Evolutionary conservation across 2,113 vertebrate genomes (phyloP).

Genomic region (Crypturellus undulatus): DNA sequence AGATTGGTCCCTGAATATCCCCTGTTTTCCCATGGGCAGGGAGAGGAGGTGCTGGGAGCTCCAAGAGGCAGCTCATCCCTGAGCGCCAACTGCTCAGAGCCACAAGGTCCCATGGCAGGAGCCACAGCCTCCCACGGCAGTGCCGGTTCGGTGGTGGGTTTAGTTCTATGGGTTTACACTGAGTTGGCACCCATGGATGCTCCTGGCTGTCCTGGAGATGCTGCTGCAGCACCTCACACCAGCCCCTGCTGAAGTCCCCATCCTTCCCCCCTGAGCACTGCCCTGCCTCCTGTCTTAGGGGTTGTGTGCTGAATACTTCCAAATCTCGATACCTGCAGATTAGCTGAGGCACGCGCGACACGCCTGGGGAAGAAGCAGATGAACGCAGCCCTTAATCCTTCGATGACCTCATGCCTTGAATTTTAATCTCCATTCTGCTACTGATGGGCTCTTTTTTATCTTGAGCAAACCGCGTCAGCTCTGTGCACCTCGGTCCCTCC

Average conservation of each 20-base stretch:
- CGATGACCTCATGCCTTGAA: conserved; percentile 44
- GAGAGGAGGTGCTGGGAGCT: background rate
- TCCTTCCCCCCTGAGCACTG: background rate
- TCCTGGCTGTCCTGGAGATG: background rate
- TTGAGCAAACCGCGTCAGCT: conserved; percentile 24
- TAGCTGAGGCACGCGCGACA: conserved; percentile 2
- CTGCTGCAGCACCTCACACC: background rate
- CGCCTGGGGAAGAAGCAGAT: conserved; percentile 41
- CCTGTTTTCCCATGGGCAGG: background rate
- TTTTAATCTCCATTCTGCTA: conserved; percentile 44
- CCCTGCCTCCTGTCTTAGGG: background rate
- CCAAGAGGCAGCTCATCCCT: background rate
- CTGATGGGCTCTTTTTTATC: conserved; percentile 46
- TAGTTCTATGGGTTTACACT: background rate
- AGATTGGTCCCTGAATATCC: background rate
- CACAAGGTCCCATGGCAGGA: background rate
- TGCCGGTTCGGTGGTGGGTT: background rate
- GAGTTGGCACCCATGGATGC: rapidly evolving
- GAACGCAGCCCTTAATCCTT: conserved; percentile 22
- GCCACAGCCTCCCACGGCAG: background rate
- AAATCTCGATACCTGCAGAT: background rate
- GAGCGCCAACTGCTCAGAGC: background rate
- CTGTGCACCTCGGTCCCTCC: conserved; percentile 19
- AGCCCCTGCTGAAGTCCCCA: background rate
- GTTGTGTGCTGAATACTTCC: background rate